Conservation (phyloP, 2,888 invertebrate genomes). For the Poecilus cupreus region DNA sequence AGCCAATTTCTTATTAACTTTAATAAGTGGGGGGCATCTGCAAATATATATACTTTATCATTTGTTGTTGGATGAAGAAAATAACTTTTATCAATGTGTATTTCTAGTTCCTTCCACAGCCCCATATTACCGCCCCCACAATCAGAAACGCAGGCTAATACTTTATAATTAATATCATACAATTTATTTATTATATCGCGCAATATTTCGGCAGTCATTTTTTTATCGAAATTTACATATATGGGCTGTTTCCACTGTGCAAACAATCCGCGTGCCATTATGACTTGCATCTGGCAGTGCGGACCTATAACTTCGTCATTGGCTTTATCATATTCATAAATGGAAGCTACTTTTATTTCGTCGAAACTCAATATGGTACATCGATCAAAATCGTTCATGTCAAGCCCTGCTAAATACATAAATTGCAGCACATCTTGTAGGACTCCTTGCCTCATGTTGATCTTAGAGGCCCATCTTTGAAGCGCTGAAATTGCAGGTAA, state of each 20-base stretch:
- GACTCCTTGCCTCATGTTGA: constrained; percentile 55
- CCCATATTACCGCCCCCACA: constrained; percentile 63
- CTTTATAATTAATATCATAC: too few species aligned
- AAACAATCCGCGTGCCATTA: constrained; percentile 60
- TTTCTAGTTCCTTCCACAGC: constrained; percentile 64
- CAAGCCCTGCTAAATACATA: constrained; percentile 55
- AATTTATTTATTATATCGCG: not conserved
- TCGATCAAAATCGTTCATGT: too few species aligned
- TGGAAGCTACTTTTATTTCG: constrained; percentile 55
- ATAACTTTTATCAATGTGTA: constrained; percentile 61
- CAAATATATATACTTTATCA: constrained; percentile 62
- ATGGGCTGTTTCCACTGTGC: constrained; percentile 62
- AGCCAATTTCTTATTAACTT: constrained; percentile 64
- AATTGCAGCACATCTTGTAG: constrained; percentile 47
- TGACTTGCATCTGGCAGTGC: constrained; percentile 58
- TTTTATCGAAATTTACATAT: constrained; percentile 61
- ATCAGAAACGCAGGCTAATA: constrained; percentile 58
- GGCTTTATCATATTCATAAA: constrained; percentile 51
- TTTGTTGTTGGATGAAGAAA: constrained; percentile 62
- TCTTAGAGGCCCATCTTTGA: constrained; percentile 61
- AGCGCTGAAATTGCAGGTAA: constrained; percentile 60
- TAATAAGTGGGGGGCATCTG: constrained; percentile 62
- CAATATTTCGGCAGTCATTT: constrained; percentile 59
- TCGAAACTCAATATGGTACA: constrained; percentile 56
- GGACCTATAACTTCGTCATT: constrained; percentile 45